A percentile compares a stretch with the other conserved stretches of the same genome.
Conservation (phyloP, 1,140 invertebrate species). For the Araneus ventricosus region DNA sequence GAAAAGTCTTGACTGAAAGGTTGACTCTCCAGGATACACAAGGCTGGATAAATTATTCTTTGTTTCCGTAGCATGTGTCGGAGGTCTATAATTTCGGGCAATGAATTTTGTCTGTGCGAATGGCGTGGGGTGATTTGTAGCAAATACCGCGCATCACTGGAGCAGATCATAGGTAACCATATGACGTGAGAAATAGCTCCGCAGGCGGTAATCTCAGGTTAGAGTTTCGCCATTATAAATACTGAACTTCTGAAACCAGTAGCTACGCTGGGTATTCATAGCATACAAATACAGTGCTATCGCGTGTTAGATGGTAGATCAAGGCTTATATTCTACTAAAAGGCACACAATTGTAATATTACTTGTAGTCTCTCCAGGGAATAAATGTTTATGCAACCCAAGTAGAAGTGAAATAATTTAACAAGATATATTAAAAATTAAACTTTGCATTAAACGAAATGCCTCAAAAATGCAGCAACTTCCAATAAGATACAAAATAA, state of each 20-base stretch:
- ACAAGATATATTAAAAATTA: too few species aligned
- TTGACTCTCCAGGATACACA: neutral
- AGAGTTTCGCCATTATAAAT: neutral
- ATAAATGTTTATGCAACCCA: too few species aligned
- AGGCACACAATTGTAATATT: too few species aligned
- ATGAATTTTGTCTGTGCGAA: constrained; percentile 20
- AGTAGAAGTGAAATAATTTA: too few species aligned
- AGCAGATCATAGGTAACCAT: constrained; percentile 25
- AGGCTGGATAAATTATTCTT: neutral
- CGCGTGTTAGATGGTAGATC: neutral
- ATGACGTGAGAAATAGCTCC: neutral
- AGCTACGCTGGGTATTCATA: neutral
- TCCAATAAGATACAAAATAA: too few species aligned
- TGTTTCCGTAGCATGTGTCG: neutral
- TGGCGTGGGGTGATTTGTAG: constrained; percentile 14
- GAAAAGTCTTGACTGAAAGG: neutral
- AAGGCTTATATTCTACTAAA: too few species aligned
- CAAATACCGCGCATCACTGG: neutral
- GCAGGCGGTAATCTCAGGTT: neutral
- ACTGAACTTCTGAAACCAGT: neutral
- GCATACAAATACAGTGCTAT: neutral
- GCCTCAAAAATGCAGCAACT: too few species aligned
- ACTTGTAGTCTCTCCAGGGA: too few species aligned
- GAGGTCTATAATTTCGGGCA: neutral
- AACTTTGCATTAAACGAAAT: too few species aligned